Base-by-base conservation (phyloP, 2,113 vertebrate genomes). In the Halichoerus grypus region DNA sequence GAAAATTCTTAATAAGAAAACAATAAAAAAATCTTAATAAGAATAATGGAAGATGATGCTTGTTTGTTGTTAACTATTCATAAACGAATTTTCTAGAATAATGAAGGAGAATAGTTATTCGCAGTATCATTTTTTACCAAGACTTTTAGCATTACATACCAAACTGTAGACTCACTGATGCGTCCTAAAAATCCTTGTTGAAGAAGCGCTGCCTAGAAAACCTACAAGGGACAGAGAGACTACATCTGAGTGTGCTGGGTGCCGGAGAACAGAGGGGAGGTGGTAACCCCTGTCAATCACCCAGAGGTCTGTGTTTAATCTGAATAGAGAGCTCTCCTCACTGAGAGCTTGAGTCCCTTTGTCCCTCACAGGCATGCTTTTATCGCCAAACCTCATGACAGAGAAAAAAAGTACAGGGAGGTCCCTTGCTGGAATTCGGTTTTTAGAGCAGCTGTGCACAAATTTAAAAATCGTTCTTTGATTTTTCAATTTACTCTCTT, bases 401-500 rank as follows among this genome's bases (percentile, higher is more conserved):
- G 46, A 95, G 51, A 88, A 97, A 72, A n/a, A 91, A 93, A 96
- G 81, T 46, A 13, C 16, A 24, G 36, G 82, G n/a, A 96, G 55
- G 79, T 19, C 19, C 3, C n/a, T 51, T 71, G 95, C 88, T n/a
- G 92, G 76, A 96, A 97, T 55, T 65, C 7, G 0, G 18, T 84
- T 91, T 94, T 85, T 65, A 39, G 51, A 81, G 59, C 46, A 85
- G n/a, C 80, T 96, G 57, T 95, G 67, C 21, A 96, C 82, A 95
- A 57, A 86, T 95, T 97, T 96, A 65, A 91, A 95, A 97, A 84
- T 95, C 74, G 84, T 92, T 85, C 93, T 98, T 82, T 96, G 92
- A 97, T 97, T 98, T 98, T 97, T 98, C 95, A 90, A 90, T 97
- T 98, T 94, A 91, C 92, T 97, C 92, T 92, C 24, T 53, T 97